A percentile compares a stretch with the other conserved stretches of the same genome.
Conservation (phyloP, 1,140 invertebrate genomes). For the Vanessa tameamea region DNA sequence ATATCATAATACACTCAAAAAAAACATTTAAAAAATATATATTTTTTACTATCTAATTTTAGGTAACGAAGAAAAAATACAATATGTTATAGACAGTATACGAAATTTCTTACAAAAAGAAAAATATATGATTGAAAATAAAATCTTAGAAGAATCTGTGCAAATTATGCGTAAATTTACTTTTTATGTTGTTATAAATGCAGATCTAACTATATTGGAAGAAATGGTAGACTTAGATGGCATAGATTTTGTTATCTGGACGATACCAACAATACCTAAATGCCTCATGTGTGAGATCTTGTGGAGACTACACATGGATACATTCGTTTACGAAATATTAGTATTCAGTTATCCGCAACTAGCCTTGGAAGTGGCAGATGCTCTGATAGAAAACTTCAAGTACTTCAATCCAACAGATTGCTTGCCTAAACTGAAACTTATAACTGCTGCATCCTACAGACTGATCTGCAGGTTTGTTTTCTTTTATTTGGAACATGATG, state of each 20-base stretch:
- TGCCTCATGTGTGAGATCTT: slow-evolving; percentile 69
- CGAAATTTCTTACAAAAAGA: slow-evolving; percentile 52
- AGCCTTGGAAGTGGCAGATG: slow-evolving; percentile 54
- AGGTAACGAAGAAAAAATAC: slow-evolving; percentile 72
- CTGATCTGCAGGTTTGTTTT: slow-evolving; percentile 58
- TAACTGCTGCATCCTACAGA: slow-evolving; percentile 55
- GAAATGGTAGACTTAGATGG: slow-evolving; percentile 57
- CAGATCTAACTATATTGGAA: slow-evolving; percentile 55
- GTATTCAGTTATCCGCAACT: slow-evolving; percentile 53
- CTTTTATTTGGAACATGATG: slow-evolving; percentile 48
- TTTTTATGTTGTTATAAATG: slow-evolving; percentile 66
- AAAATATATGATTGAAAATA: slow-evolving; percentile 48
- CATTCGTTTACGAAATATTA: slow-evolving; percentile 64
- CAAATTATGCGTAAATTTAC: slow-evolving; percentile 55
- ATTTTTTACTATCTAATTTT: slow-evolving; percentile 34
- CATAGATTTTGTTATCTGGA: slow-evolving; percentile 61
- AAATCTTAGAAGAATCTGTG: slow-evolving; percentile 39
- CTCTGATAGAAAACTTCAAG: slow-evolving; percentile 61
- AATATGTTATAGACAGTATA: slow-evolving; percentile 50
- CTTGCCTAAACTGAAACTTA: slow-evolving; percentile 49
- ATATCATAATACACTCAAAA: slow-evolving; percentile 1
- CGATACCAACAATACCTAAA: slow-evolving; percentile 61
- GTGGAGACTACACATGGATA: slow-evolving; percentile 64
- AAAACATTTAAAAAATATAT: slow-evolving; percentile 3
- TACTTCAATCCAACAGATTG: slow-evolving; percentile 60